phyloP scores from a whole-genome alignment of 2,113 vertebrate species.

The human (Homo sapiens) region DNA sequence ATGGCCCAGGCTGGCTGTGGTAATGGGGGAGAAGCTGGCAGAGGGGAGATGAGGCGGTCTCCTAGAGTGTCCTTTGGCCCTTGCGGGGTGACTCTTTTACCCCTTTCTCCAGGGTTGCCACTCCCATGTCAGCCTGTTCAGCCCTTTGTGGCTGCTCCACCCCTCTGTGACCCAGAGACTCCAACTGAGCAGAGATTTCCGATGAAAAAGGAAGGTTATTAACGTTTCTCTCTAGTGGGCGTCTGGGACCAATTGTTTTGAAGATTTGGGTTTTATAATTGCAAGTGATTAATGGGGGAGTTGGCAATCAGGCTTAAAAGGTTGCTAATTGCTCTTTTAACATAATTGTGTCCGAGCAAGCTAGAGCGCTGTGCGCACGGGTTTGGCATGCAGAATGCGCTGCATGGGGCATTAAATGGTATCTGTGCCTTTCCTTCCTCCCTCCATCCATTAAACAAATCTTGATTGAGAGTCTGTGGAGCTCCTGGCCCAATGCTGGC shows the following conservation, averaged over 20 bases:
- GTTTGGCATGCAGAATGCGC: neutral
- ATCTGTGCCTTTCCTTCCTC: neutral
- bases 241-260: constrained; percentile 76
- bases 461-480: neutral
- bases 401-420: neutral
- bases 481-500: neutral
- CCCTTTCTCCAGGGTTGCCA: neutral
- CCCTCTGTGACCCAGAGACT: constrained; percentile 16
- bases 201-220: constrained; percentile 48
- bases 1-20: neutral
- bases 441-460: neutral
- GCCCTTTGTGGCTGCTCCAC: neutral
- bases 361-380: neutral
- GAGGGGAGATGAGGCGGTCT: neutral
- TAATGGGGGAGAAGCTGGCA: neutral
- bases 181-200: constrained; percentile 29
- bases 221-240: constrained; percentile 71
- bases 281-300: constrained; percentile 83
- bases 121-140: neutral
- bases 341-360: constrained; percentile 67
- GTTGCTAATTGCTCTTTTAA: constrained; percentile 78
- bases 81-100: rapidly evolving
- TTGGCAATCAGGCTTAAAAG: constrained; percentile 71
- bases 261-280: constrained; percentile 81
- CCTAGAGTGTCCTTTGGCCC: neutral